Conservation (phyloP, 2,888 invertebrate genomes). For the Thymelicus acteon region DNA sequence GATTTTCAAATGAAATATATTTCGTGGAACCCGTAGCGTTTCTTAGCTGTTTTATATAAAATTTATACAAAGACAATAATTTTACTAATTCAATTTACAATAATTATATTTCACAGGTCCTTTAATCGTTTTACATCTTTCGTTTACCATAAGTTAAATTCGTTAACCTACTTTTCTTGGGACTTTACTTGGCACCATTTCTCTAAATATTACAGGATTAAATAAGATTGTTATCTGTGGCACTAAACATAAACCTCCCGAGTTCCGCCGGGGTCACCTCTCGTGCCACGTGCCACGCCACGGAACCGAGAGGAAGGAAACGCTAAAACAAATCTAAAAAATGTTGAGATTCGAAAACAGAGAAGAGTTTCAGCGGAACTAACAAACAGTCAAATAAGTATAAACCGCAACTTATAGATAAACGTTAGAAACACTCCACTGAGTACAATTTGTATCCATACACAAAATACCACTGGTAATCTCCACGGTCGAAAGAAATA, state of each 20-base stretch:
- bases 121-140: conserved; percentile 61
- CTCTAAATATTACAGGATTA: conserved; percentile 47
- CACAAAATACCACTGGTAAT: conserved; percentile 60
- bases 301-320: conserved; percentile 58
- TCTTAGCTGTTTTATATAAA: conserved; percentile 81
- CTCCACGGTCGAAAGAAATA: conserved; percentile 52
- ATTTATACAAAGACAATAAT: conserved; percentile 74
- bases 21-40: conserved; percentile 84
- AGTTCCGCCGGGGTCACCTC: neutral
- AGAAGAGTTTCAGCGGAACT: conserved; percentile 65
- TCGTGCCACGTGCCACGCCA: too few species aligned
- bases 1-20: conserved; percentile 80
- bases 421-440: conserved; percentile 50
- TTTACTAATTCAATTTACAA: conserved; percentile 61
- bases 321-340: conserved; percentile 64
- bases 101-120: conserved; percentile 59
- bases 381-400: conserved; percentile 73
- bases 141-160: conserved; percentile 56
- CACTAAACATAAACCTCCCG: conserved; percentile 29
- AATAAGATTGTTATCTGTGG: conserved; percentile 35
- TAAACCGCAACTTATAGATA: conserved; percentile 76
- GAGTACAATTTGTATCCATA: conserved; percentile 36
- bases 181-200: conserved; percentile 74
- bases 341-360: conserved; percentile 77
- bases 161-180: conserved; percentile 61